phyloP scores from a whole-genome alignment of 2,888 invertebrate genomes.

The Mesopsocus fuscifrons region DNA sequence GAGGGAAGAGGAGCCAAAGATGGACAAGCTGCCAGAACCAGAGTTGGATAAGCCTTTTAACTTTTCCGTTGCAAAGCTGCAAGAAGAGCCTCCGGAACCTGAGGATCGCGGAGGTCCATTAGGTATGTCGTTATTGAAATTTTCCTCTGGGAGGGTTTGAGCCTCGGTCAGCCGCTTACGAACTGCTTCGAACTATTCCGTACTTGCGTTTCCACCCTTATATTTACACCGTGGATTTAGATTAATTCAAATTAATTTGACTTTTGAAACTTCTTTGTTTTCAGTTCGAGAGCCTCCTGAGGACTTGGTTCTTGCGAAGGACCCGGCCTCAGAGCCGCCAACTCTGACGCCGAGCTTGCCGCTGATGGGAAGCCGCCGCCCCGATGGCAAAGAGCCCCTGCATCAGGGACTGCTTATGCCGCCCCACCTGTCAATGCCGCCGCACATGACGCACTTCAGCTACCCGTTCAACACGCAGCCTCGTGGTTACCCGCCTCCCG shows the following conservation, averaged over 20 bases:
- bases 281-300: too few relatives aligned
- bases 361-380: constrained; percentile 8
- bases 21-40: not conserved
- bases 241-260: too few relatives aligned
- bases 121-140: too few relatives aligned
- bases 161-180: too few relatives aligned
- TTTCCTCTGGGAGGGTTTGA: too few relatives aligned
- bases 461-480: constrained; percentile 1
- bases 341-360: constrained; percentile 11
- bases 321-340: too few relatives aligned
- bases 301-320: too few relatives aligned
- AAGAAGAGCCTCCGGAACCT: constrained; percentile 11
- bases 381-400: constrained; percentile 1
- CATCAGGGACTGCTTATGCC: constrained; percentile 5
- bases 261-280: too few relatives aligned
- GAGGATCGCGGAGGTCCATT: too few relatives aligned
- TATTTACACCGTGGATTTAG: too few relatives aligned
- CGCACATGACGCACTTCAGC: not conserved
- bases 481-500: constrained; percentile 22
- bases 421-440: constrained; percentile 2
- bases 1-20: not conserved
- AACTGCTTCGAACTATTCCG: too few relatives aligned
- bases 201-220: too few relatives aligned
- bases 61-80: not conserved
- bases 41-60: not conserved